These are phyloP conservation scores for Anaspis maculata DNA, from an alignment of 2,888 invertebrate species.

Conservation along the genomic window DNA sequence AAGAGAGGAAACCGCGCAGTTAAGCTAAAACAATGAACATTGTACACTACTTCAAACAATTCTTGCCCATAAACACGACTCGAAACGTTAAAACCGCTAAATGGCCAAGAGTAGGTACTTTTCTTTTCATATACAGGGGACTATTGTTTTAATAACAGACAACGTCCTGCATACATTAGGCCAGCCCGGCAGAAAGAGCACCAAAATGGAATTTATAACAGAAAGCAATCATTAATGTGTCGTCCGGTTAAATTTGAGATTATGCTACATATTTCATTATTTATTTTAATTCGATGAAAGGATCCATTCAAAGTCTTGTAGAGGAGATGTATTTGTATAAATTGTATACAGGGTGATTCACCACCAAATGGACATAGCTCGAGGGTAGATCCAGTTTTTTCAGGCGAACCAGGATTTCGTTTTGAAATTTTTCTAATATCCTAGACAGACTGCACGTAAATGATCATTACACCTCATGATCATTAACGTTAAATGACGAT, in stretches of 20 bases:
- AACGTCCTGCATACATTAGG: no score
- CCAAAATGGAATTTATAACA: constrained; percentile 7
- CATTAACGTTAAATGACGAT: no score
- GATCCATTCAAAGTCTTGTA: constrained; percentile 2
- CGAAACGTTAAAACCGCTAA: constrained; percentile 33
- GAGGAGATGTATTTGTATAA: no score
- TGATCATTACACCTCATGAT: no score
- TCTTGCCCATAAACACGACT: constrained; percentile 30
- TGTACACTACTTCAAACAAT: constrained; percentile 30
- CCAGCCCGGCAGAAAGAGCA: constrained; percentile 12
- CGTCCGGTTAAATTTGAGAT: constrained; percentile 2
- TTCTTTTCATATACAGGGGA: constrained; percentile 22
- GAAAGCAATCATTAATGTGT: constrained; percentile 8
- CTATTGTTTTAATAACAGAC: constrained; percentile 26
- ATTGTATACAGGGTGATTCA: no score
- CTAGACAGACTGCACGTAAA: no score
- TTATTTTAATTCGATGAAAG: constrained; percentile 4
- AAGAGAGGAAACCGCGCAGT: constrained; percentile 20
- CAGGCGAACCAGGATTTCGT: no score
- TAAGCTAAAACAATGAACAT: constrained; percentile 30
- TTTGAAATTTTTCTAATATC: no score
- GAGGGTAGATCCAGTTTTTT: no score
- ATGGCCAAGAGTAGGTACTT: constrained; percentile 33
- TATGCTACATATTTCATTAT: constrained; percentile 1
- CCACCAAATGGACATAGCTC: no score